These are phyloP conservation scores for Ranitomeya imitator DNA, from an alignment of 2,113 vertebrate genomes.

Conservation along the genomic window DNA sequence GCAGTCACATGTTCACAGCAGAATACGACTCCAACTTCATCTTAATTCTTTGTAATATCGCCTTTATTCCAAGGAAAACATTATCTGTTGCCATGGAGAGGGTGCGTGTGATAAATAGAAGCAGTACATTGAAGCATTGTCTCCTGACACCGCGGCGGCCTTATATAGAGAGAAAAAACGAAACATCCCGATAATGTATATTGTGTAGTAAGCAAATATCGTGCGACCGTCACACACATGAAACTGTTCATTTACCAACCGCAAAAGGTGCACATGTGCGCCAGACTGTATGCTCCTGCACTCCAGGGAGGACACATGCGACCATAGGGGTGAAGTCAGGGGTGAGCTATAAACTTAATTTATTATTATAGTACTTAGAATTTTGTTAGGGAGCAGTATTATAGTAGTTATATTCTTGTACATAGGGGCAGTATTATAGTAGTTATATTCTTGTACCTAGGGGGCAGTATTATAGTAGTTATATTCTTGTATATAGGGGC, in stretches of 20 bases:
- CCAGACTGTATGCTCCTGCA: neutral
- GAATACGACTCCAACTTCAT: neutral
- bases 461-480: too few relatives aligned
- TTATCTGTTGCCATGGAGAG: constrained; percentile 39
- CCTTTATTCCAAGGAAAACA: neutral
- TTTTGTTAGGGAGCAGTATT: neutral
- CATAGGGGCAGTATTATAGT: neutral
- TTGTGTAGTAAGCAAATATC: neutral
- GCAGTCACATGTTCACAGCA: neutral
- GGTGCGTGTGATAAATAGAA: neutral
- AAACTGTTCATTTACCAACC: neutral
- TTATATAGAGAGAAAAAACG: neutral
- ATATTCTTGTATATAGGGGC: too few relatives aligned
- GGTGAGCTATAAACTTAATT: neutral
- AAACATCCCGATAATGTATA: neutral
- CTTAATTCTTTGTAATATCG: constrained; percentile 10
- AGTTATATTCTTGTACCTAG: neutral
- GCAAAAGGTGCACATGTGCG: neutral
- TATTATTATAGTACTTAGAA: neutral
- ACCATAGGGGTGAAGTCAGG: neutral
- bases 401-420: constrained; percentile 3
- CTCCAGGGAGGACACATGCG: neutral
- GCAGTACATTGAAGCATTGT: neutral
- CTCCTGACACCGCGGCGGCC: neutral
- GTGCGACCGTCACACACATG: neutral